Percentiles rank a stretch among this genome's conserved stretches.
Conservation (phyloP, 2,888 invertebrate species). For the Nomada flava region DNA sequence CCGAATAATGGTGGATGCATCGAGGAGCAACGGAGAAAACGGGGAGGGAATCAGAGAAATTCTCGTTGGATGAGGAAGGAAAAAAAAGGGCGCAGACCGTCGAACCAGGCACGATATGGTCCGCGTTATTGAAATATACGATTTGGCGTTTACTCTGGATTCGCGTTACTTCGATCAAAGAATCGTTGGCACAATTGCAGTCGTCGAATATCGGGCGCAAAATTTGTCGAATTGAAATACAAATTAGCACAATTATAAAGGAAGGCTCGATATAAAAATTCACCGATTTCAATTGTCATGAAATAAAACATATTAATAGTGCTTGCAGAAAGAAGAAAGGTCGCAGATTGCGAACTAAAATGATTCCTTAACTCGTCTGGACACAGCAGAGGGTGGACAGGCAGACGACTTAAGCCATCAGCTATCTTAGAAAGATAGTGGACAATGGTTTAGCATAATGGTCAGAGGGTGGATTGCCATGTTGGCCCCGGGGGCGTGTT, state of each 20-base stretch:
- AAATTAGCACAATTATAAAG: neutral
- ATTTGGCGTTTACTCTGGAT: neutral
- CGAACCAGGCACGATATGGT: slow-evolving; percentile 12
- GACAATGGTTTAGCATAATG: slow-evolving; percentile 84
- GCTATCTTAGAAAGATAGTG: slow-evolving; percentile 83
- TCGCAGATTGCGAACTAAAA: slow-evolving; percentile 70
- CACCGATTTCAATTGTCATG: neutral
- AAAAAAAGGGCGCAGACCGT: slow-evolving; percentile 35
- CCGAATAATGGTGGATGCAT: slow-evolving; percentile 79
- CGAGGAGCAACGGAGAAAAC: slow-evolving; percentile 65
- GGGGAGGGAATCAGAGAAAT: slow-evolving; percentile 58
- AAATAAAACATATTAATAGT: neutral
- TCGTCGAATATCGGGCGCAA: too few species aligned
- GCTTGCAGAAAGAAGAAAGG: neutral
- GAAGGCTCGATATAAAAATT: neutral
- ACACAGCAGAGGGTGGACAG: slow-evolving; percentile 65
- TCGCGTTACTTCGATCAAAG: neutral
- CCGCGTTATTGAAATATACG: slow-evolving; percentile 5
- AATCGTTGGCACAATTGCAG: neutral
- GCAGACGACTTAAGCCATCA: slow-evolving; percentile 70
- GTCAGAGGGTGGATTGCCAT: slow-evolving; percentile 78
- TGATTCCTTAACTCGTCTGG: slow-evolving; percentile 81
- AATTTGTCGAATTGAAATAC: too few species aligned
- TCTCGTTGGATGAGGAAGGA: slow-evolving; percentile 35
- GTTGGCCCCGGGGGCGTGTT: slow-evolving; percentile 80